A percentile compares a stretch with the other conserved stretches of the same genome.
phyloP scores from a whole-genome alignment of 2,888 invertebrate genomes.

The Polymixis lichenea region DNA sequence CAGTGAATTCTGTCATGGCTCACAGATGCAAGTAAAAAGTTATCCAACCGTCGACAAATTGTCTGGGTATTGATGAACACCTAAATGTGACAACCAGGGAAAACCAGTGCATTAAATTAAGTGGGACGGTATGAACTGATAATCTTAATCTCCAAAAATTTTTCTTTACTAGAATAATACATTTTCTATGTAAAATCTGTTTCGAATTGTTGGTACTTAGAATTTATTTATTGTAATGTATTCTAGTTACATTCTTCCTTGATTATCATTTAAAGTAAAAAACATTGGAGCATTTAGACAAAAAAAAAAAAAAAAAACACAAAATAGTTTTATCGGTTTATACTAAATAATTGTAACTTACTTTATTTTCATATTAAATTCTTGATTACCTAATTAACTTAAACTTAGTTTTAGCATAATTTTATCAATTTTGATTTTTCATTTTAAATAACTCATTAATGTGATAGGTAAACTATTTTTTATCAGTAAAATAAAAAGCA shows the following conservation, averaged over 20 bases:
- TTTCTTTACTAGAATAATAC: too few relatives aligned
- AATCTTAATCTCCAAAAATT: too few relatives aligned
- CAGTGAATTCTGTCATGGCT: not conserved
- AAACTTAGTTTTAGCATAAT: not conserved
- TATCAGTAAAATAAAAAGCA: not conserved
- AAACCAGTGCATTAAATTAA: not conserved
- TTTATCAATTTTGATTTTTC: not conserved
- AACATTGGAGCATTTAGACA: not conserved
- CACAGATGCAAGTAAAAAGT: conserved; percentile 4
- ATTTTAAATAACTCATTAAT: not conserved
- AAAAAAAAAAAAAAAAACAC: not conserved
- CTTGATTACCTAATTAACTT: not conserved
- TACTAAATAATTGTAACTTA: not conserved
- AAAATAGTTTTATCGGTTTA: not conserved
- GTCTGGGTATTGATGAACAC: conserved; percentile 1
- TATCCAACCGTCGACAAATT: not conserved
- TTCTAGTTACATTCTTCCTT: not conserved
- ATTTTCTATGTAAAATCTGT: not conserved
- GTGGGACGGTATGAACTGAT: not conserved
- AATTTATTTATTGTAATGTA: not conserved
- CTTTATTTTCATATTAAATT: not conserved
- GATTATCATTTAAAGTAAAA: too few relatives aligned
- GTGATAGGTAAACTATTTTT: not conserved
- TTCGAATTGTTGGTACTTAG: not conserved
- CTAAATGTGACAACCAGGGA: not conserved